phyloP scores from a whole-genome alignment of 2,797 vertebrate genomes.

The Arctocebus calabarensis region DNA sequence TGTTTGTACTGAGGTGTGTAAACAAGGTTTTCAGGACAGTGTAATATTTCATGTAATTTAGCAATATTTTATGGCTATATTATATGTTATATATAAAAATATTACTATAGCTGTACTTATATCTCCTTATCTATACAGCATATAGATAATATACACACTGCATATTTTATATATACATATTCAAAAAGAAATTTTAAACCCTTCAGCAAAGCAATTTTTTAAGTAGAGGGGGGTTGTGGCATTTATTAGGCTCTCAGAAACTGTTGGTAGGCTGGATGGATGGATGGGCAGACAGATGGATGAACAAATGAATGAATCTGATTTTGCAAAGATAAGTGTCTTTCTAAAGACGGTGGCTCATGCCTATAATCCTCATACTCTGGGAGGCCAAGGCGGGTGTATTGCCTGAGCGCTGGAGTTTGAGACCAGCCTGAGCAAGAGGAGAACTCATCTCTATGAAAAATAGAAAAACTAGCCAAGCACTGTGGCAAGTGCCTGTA shows the following conservation, averaged over 20 bases:
- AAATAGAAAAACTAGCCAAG: too few species aligned
- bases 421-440: too few species aligned
- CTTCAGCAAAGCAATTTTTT: slow-evolving; percentile 6
- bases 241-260: neutral
- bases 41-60: neutral
- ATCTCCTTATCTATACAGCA: neutral
- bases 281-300: neutral
- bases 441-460: too few species aligned
- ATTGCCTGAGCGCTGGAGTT: too few species aligned
- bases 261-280: neutral
- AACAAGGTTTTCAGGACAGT: neutral
- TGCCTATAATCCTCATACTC: too few species aligned
- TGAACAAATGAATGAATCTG: neutral
- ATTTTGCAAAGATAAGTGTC: neutral
- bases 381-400: too few species aligned
- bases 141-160: neutral
- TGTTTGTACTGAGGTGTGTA: neutral
- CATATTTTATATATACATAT: neutral
- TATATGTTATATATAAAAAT: neutral
- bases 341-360: neutral
- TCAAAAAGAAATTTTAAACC: neutral
- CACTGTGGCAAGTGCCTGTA: too few species aligned
- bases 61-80: slow-evolving; percentile 7
- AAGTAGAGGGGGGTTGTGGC: neutral
- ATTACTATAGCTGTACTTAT: neutral